These are phyloP conservation scores for Lasioglossum figueresi DNA, from an alignment of 2,888 invertebrate species.

Conservation along the genomic window DNA sequence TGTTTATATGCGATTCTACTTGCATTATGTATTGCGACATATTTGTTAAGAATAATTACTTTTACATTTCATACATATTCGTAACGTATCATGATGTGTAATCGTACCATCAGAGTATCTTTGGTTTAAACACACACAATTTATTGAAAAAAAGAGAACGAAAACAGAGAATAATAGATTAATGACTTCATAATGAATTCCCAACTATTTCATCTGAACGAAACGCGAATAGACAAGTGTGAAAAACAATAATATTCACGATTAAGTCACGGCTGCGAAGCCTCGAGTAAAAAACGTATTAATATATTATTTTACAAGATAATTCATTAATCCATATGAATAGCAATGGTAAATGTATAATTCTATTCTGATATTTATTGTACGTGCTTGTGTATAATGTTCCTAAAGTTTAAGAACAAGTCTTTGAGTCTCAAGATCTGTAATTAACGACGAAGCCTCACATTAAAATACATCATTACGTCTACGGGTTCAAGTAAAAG, in stretches of 20 bases:
- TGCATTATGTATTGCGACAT: slow-evolving; percentile 55
- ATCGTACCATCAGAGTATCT: slow-evolving; percentile 79
- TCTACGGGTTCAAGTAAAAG: slow-evolving; percentile 32
- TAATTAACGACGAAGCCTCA: slow-evolving; percentile 63
- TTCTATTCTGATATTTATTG: slow-evolving; percentile 71
- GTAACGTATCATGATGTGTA: slow-evolving; percentile 75
- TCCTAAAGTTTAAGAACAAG: slow-evolving; percentile 64
- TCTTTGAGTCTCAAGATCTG: slow-evolving; percentile 70
- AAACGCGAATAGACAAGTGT: slow-evolving; percentile 20
- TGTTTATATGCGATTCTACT: slow-evolving; percentile 49
- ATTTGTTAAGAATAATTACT: slow-evolving; percentile 75
- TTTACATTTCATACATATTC: slow-evolving; percentile 77
- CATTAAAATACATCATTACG: slow-evolving; percentile 39
- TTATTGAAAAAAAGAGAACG: slow-evolving; percentile 48
- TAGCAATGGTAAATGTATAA: slow-evolving; percentile 66
- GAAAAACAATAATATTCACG: slow-evolving; percentile 28
- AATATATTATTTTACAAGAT: slow-evolving; percentile 63
- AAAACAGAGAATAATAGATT: slow-evolving; percentile 14
- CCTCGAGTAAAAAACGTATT: slow-evolving; percentile 35
- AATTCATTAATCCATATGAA: slow-evolving; percentile 60
- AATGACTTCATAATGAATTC: slow-evolving; percentile 29
- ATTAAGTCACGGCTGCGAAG: slow-evolving; percentile 33
- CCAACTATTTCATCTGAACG: slow-evolving; percentile 15
- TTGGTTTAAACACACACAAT: slow-evolving; percentile 78
- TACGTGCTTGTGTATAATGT: slow-evolving; percentile 64